Conservation (phyloP, 2,888 invertebrate species). For the Keiferia lycopersicella region DNA sequence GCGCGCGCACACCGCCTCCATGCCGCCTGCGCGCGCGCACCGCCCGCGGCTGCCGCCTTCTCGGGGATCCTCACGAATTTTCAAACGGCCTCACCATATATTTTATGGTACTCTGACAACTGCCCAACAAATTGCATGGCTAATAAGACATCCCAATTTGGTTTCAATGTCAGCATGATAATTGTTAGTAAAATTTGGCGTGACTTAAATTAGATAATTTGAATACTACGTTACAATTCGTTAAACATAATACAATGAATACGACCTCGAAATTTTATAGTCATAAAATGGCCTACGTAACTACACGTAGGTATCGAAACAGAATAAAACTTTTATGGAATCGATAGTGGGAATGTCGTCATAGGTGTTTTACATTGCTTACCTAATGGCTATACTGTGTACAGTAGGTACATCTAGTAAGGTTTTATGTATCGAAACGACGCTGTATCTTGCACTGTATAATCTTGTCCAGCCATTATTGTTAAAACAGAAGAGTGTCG, state of each 20-base stretch:
- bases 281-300: not conserved
- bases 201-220: not conserved
- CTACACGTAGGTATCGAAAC: not conserved
- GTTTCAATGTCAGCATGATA: not conserved
- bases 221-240: not conserved
- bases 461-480: conserved; percentile 24
- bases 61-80: conserved; percentile 6
- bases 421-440: not conserved
- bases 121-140: not conserved
- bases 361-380: conserved; percentile 8
- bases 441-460: not conserved
- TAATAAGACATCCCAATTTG: not conserved
- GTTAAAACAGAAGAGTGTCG: not conserved
- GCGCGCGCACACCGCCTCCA: conserved; percentile 67
- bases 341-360: conserved; percentile 13
- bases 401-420: not conserved
- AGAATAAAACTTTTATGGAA: conserved; percentile 16
- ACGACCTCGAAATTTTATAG: not conserved
- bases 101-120: not conserved
- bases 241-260: not conserved
- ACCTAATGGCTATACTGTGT: not conserved
- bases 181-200: not conserved
- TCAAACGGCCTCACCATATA: not conserved
- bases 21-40: conserved; percentile 33
- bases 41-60: not conserved